Evolutionary conservation across 2,797 vertebrate genomes (phyloP), one percentile per base, ranked within the genome.

Genomic region (Hypotaenidia okinawae): DNA sequence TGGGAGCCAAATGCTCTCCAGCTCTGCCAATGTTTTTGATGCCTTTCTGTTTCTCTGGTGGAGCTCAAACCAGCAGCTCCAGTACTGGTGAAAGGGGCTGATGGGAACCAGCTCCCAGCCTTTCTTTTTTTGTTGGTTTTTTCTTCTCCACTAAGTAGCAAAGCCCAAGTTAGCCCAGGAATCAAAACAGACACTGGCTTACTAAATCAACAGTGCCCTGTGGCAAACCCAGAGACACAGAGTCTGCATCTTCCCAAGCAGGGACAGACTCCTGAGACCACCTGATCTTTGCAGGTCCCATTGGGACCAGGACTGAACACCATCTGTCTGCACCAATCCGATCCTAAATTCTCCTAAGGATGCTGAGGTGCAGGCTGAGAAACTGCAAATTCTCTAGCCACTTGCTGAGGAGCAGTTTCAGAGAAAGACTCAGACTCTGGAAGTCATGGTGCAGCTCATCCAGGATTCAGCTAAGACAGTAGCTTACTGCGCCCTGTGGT

Each of bases 11-110:
- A 49, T 9, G 18, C 73, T 73, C n/a, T 47, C 45, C 39, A 30
- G 58, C 67, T 37, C 83, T 85, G 96, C 78, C 87, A 85, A 72
- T 96, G 94, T 96, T 97, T 93, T 79, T 57, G 85, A n/a, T 80
- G 94, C 93, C 66, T 95, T 96, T 97, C 94, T 97, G 47, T 96
- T 97, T 97, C 82, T 93, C 94, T 87, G 87, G 58, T 73, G 67
- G 78, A 95, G 89, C 95, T 94, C 84, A 24, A 96, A 95, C 51
- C 45, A 47, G 90, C 84, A 93, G 89, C 82, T 62, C 74, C 89
- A 27, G 75, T 62, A 19, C 77, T 87, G 79, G 87, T 82, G 69
- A 41, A 67, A 79, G 41, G 32, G 25, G 51, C 43, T 28, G 69
- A 79, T 76, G 93, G 78, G 72, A 94, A 88, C 63, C 14, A 78